Percentiles rank a stretch among this genome's conserved stretches.
phyloP scores from a whole-genome alignment of 2,113 vertebrate genomes.

The Rynchops niger region DNA sequence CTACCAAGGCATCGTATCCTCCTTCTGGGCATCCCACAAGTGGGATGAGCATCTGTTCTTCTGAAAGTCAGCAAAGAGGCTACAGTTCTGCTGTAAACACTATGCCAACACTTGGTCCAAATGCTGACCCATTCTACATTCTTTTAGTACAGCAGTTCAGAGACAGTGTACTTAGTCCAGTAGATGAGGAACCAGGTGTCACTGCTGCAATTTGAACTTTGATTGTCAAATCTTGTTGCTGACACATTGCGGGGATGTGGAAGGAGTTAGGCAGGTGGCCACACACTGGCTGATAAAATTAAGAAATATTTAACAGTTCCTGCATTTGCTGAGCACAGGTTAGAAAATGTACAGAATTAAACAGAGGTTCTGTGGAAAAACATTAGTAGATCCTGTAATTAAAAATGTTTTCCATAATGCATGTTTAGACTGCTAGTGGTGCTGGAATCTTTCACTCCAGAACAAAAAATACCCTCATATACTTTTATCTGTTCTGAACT shows the following conservation, averaged over 20 bases:
- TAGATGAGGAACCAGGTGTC: background rate
- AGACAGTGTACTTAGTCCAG: background rate
- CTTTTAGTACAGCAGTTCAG: background rate
- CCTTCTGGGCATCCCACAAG: background rate
- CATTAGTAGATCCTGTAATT: background rate
- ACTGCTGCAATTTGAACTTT: background rate
- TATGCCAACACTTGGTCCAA: accelerated
- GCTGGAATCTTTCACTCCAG: background rate
- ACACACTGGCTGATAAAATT: background rate
- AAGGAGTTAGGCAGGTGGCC: background rate
- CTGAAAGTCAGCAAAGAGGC: background rate
- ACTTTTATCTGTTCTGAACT: background rate
- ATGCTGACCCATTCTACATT: background rate
- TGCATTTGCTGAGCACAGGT: background rate
- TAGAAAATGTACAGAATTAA: background rate
- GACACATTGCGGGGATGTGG: background rate
- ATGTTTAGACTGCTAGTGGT: background rate
- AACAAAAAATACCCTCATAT: background rate
- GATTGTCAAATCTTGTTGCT: background rate
- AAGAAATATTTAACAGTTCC: background rate
- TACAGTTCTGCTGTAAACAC: background rate
- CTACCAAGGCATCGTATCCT: background rate
- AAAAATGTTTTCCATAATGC: background rate
- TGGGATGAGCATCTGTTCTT: background rate
- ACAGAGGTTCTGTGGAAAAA: background rate